Evolutionary conservation across 2,113 vertebrate genomes (phyloP).

Genomic region (Eretmochelys imbricata): DNA sequence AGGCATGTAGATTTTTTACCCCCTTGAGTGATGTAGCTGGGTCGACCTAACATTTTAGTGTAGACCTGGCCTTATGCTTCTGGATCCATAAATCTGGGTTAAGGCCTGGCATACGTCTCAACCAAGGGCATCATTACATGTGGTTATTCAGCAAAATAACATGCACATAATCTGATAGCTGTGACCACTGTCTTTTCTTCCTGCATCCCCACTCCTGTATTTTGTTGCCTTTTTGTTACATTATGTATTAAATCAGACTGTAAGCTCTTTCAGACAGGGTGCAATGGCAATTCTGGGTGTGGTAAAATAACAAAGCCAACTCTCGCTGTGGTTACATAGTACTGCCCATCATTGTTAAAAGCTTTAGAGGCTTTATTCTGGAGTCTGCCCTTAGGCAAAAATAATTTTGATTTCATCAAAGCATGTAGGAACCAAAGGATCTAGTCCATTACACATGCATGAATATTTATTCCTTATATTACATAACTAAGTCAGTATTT

Average conservation of each 20-base stretch:
- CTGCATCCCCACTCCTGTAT: neutral
- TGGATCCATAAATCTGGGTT: neutral
- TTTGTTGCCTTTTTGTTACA: neutral
- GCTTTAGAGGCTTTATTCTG: fast-evolving
- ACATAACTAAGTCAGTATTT: neutral
- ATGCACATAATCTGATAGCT: neutral
- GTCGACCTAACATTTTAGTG: neutral
- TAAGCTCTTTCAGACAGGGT: neutral
- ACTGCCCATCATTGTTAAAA: neutral
- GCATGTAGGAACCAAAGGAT: neutral
- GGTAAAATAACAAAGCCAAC: neutral
- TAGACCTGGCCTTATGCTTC: neutral
- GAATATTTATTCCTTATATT: neutral
- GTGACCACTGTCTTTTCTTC: neutral
- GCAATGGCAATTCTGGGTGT: neutral
- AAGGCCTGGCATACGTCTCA: neutral
- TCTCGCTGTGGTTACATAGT: fast-evolving
- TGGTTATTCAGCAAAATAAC: neutral
- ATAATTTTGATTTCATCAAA: neutral
- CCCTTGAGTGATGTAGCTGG: neutral
- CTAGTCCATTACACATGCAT: neutral
- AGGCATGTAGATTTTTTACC: neutral
- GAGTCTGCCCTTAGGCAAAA: fast-evolving
- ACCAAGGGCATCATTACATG: neutral
- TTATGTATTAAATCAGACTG: neutral